Conservation (phyloP, 2,113 vertebrate species). For the Tauraco erythrolophus region DNA sequence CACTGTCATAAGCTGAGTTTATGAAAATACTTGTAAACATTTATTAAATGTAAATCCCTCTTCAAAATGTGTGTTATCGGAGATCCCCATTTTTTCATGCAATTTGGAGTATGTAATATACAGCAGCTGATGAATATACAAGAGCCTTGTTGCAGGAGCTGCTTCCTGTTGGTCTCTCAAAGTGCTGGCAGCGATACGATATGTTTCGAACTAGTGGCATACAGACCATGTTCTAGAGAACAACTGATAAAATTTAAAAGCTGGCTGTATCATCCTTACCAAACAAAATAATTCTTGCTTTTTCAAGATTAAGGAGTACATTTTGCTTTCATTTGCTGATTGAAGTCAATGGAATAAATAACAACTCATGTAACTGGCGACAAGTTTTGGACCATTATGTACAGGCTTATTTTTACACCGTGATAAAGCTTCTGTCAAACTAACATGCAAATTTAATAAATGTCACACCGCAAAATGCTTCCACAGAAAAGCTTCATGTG, state of each 20-base stretch:
- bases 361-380: background rate
- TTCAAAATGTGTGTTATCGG: slow-evolving; percentile 61
- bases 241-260: background rate
- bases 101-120: slow-evolving; percentile 60
- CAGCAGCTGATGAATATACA: slow-evolving; percentile 49
- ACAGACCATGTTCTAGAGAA: background rate
- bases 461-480: background rate
- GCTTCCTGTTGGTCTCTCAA: slow-evolving; percentile 40
- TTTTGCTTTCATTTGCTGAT: background rate
- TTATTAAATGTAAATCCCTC: slow-evolving; percentile 87
- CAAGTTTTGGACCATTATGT: background rate
- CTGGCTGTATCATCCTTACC: background rate
- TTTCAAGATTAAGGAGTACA: background rate
- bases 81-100: slow-evolving; percentile 50
- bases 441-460: background rate
- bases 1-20: slow-evolving; percentile 82
- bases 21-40: slow-evolving; percentile 87
- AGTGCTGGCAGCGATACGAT: slow-evolving; percentile 9
- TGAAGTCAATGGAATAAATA: background rate
- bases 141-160: slow-evolving; percentile 19
- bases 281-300: slow-evolving; percentile 17
- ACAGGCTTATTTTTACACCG: background rate
- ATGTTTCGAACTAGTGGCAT: slow-evolving; percentile 13
- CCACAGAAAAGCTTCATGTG: background rate
- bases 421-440: slow-evolving; percentile 9